These are phyloP conservation scores for Centrocercus urophasianus DNA, from an alignment of 2,113 vertebrate genomes.

Conservation along the genomic window DNA sequence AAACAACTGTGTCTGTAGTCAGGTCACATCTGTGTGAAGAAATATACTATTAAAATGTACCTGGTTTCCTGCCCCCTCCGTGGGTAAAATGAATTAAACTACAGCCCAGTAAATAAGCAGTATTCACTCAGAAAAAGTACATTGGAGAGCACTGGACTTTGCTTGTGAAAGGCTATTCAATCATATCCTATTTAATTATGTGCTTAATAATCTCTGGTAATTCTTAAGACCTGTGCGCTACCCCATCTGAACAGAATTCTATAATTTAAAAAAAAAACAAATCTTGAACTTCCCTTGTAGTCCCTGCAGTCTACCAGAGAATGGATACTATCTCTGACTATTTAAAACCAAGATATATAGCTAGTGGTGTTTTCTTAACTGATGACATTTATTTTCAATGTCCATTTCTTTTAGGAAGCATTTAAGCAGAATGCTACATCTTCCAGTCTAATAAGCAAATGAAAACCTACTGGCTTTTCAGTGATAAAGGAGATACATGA, in stretches of 20 bases:
- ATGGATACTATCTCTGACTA: neutral
- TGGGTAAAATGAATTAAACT: neutral
- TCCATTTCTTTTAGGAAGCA: neutral
- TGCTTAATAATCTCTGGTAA: neutral
- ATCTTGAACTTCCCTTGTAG: neutral
- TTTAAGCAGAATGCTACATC: neutral
- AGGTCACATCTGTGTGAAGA: neutral
- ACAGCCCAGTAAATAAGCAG: neutral
- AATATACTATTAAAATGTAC: neutral
- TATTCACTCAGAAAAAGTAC: neutral
- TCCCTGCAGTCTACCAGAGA: neutral
- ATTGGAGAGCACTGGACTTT: neutral
- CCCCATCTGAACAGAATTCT: neutral
- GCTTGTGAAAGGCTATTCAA: neutral
- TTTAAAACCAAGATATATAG: neutral
- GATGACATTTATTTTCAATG: neutral
- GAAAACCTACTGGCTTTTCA: neutral
- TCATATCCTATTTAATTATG: neutral
- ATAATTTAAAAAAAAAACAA: no score
- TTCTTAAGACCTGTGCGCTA: neutral
- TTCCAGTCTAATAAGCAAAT: neutral
- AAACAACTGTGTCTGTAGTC: neutral
- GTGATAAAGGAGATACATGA: neutral
- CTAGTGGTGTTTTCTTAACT: neutral
- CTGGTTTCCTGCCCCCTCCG: neutral